These are phyloP conservation scores for Chiridota heheva DNA, from an alignment of 35 echinoderm and acorn worm species.

Conservation along the genomic window DNA sequence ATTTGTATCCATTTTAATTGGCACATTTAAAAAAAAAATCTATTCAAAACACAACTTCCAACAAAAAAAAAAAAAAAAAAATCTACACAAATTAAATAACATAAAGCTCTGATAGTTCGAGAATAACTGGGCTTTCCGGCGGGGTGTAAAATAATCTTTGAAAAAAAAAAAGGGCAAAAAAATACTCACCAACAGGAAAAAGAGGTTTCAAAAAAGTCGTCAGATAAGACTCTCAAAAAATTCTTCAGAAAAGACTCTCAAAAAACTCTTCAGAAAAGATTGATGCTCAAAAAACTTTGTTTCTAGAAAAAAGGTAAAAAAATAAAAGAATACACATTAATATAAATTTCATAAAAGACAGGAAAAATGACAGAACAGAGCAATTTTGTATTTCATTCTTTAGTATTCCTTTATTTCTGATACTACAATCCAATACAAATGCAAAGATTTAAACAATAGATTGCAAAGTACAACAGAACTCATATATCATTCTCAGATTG, in stretches of 20 bases:
- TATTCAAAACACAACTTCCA: slow-evolving; percentile 20
- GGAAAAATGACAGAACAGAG: background rate
- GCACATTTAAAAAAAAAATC: no score
- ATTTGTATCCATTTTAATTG: no score
- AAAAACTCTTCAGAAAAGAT: no score
- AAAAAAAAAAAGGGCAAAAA: slow-evolving; percentile 4
- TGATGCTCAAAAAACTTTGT: no score
- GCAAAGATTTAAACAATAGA: no score
- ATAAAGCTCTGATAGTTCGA: background rate
- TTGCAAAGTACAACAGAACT: no score
- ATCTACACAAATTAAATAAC: background rate
- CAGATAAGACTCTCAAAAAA: slow-evolving; percentile 37
- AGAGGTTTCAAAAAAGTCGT: slow-evolving; percentile 40
- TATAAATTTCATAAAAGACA: background rate
- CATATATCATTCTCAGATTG: no score
- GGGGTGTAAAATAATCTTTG: background rate
- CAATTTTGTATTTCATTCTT: background rate
- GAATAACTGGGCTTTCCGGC: background rate
- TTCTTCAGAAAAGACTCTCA: slow-evolving; percentile 27
- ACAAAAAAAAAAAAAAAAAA: slow-evolving; percentile 13
- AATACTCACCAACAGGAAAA: slow-evolving; percentile 28
- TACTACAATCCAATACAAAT: no score
- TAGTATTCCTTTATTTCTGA: background rate
- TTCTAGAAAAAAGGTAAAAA: slow-evolving; percentile 44
- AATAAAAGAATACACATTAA: slow-evolving; percentile 1